phyloP scores from a whole-genome alignment of 1,140 invertebrate species.

The Zaprionus davidi region DNA sequence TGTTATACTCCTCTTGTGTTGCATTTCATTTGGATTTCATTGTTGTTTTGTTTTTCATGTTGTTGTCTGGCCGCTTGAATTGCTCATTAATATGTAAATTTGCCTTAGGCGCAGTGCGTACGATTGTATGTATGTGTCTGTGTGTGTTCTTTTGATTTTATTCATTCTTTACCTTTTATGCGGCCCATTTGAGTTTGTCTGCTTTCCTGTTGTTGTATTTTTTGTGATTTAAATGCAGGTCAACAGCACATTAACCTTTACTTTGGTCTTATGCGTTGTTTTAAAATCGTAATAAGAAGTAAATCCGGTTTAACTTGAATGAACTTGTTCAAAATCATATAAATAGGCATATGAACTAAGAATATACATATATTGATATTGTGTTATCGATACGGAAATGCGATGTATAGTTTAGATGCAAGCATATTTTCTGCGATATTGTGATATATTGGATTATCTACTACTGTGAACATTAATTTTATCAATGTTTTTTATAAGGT shows the following conservation, averaged over 20 bases:
- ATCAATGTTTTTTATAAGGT: not conserved
- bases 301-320: slow-evolving; percentile 15
- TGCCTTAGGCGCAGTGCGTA: slow-evolving; percentile 51
- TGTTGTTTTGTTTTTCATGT: slow-evolving; percentile 24
- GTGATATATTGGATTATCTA: not conserved
- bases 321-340: not conserved
- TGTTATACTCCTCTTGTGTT: slow-evolving; percentile 52
- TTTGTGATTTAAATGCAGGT: slow-evolving; percentile 44
- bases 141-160: slow-evolving; percentile 14
- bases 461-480: too few species aligned
- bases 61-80: slow-evolving; percentile 37
- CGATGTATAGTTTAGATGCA: not conserved
- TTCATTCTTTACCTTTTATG: slow-evolving; percentile 45
- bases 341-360: not conserved
- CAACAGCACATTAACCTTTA: slow-evolving; percentile 40
- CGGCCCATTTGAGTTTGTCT: slow-evolving; percentile 14
- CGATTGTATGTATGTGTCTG: slow-evolving; percentile 14
- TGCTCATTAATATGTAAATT: slow-evolving; percentile 73
- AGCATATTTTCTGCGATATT: not conserved
- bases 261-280: slow-evolving; percentile 35
- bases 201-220: slow-evolving; percentile 27
- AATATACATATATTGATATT: not conserved
- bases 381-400: not conserved
- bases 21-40: slow-evolving; percentile 62
- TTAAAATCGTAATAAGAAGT: slow-evolving; percentile 27